Conservation (phyloP, 64 coral and sea anemone genomes). For the Stichodactyla mertensii region DNA sequence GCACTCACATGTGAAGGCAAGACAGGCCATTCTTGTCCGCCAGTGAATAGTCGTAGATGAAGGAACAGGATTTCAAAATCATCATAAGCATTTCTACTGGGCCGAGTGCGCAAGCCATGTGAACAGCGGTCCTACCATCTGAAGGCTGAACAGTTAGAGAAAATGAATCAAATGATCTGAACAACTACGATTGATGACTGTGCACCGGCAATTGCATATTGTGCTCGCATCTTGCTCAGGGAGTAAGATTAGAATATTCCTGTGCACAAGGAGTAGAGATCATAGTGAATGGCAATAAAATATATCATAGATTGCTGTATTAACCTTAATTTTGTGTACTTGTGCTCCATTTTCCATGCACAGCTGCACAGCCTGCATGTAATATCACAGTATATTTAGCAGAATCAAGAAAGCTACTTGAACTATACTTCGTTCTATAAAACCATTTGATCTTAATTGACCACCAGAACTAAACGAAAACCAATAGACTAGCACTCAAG, state of each 20-base stretch:
- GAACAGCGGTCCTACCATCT: constrained; percentile 33
- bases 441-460: too few species aligned
- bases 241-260: too few species aligned
- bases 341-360: constrained; percentile 18
- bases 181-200: neutral
- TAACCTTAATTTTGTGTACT: constrained; percentile 3
- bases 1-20: constrained; percentile 25
- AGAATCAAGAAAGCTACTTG: too few species aligned
- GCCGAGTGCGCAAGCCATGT: constrained; percentile 34
- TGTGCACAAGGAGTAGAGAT: too few species aligned
- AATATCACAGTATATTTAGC: too few species aligned
- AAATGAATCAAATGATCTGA: neutral
- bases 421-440: too few species aligned
- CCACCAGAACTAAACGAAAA: too few species aligned
- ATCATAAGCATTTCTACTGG: constrained; percentile 18
- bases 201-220: neutral
- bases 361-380: constrained; percentile 30
- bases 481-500: too few species aligned
- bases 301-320: too few species aligned
- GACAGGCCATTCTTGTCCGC: constrained; percentile 26
- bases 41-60: constrained; percentile 19
- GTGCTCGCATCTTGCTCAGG: too few species aligned
- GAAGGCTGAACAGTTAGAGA: neutral
- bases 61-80: constrained; percentile 12
- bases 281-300: too few species aligned